Conservation (phyloP, 2,113 vertebrate species). For the Holacanthus passer region DNA sequence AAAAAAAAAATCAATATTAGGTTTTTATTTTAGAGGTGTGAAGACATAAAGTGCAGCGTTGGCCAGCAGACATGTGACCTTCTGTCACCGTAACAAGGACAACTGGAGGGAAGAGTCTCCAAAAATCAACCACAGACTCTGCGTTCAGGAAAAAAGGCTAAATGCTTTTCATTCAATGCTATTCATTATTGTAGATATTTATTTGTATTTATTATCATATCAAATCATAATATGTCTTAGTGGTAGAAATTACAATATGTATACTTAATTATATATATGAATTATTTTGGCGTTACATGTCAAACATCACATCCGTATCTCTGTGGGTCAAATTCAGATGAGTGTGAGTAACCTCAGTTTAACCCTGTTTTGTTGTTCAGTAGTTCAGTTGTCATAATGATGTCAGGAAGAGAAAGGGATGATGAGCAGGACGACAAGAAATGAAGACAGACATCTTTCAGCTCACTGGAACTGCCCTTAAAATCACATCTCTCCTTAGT, state of each 20-base stretch:
- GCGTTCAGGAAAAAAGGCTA: not conserved
- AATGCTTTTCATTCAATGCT: not conserved
- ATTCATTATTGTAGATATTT: too few relatives aligned
- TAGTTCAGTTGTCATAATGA: not conserved
- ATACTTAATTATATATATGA: too few relatives aligned
- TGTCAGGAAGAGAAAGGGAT: not conserved
- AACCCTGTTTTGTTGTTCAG: not conserved
- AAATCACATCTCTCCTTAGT: too few relatives aligned
- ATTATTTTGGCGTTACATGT: not conserved
- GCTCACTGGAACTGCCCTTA: not conserved
- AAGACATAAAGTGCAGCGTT: conserved; percentile 26
- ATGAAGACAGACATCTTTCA: not conserved
- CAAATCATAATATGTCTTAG: too few relatives aligned
- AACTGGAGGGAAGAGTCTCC: not conserved
- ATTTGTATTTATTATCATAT: too few relatives aligned
- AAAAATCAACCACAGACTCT: not conserved
- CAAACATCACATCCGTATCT: too few relatives aligned
- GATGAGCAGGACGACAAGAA: not conserved
- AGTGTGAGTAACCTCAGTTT: too few relatives aligned
- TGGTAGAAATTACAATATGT: not conserved
- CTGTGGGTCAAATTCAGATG: too few relatives aligned
- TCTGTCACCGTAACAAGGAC: conserved; percentile 35
- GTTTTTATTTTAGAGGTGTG: conserved; percentile 1
- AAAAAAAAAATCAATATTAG: not conserved
- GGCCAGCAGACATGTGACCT: conserved; percentile 40